Conservation (phyloP, 2,113 vertebrate species). For the Dolichotis patagonum region DNA sequence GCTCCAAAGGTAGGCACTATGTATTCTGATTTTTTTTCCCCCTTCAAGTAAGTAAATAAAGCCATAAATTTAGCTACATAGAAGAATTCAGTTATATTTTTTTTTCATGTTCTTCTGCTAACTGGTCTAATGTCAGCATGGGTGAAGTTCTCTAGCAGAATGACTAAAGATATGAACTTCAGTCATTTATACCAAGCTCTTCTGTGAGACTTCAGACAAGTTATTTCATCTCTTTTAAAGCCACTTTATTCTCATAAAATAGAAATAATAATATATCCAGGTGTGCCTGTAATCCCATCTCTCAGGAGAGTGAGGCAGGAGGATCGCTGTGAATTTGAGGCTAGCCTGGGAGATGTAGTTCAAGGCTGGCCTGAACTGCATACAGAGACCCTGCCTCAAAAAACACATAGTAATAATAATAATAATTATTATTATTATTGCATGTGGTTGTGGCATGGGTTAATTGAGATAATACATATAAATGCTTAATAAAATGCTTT, state of each 20-base stretch:
- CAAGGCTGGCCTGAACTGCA: neutral
- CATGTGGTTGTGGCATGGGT: neutral
- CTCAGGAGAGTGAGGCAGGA: neutral
- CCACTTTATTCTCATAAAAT: neutral
- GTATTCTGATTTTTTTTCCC: neutral
- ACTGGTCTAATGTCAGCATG: neutral
- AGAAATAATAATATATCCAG: neutral
- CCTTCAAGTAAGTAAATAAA: neutral
- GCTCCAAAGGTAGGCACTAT: neutral
- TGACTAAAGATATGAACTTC: neutral
- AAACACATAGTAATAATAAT: neutral
- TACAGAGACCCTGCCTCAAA: neutral
- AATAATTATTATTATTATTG: neutral
- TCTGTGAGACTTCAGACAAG: neutral
- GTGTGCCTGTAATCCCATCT: neutral
- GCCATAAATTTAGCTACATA: neutral
- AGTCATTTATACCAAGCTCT: neutral
- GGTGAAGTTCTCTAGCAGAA: neutral
- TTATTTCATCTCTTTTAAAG: neutral
- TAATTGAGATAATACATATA: neutral
- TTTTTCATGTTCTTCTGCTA: neutral
- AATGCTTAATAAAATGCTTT: neutral
- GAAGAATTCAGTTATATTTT: neutral
- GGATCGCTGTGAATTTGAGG: neutral
- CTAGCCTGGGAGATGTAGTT: neutral